phyloP scores from a whole-genome alignment of 2,113 vertebrate species.

The Catharus bicknelli region DNA sequence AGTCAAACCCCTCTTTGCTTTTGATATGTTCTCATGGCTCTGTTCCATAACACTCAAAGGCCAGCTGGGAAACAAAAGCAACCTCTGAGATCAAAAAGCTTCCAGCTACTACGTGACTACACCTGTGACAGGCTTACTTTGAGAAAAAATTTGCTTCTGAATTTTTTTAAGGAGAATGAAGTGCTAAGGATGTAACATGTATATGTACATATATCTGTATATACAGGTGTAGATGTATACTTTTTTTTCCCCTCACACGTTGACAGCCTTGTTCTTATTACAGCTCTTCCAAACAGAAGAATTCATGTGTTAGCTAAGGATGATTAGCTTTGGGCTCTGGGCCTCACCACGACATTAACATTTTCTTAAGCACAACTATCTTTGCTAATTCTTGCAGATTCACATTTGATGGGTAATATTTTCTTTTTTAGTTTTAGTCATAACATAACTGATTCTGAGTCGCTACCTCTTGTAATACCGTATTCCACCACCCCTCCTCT shows the following conservation, averaged over 20 bases:
- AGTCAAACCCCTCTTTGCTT: not conserved
- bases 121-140: not conserved
- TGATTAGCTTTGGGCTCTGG: not conserved
- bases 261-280: not conserved
- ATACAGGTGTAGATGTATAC: not conserved
- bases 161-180: not conserved
- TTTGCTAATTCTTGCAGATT: not conserved
- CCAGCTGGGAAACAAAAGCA: not conserved
- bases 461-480: accelerated
- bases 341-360: not conserved
- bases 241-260: accelerated
- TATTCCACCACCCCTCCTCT: not conserved
- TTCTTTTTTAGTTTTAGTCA: not conserved
- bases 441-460: not conserved
- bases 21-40: not conserved
- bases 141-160: not conserved
- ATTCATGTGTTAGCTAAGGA: accelerated
- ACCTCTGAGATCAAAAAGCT: not conserved
- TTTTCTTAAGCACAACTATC: not conserved
- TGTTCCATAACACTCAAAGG: not conserved
- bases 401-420: not conserved
- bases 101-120: not conserved
- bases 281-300: not conserved
- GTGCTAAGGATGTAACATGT: not conserved
- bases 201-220: too few relatives aligned